Evolutionary conservation across 2,797 vertebrate species (phyloP), one percentile per base, ranked within the genome.

Genomic region (Schizothorax lantsangensis): DNA sequence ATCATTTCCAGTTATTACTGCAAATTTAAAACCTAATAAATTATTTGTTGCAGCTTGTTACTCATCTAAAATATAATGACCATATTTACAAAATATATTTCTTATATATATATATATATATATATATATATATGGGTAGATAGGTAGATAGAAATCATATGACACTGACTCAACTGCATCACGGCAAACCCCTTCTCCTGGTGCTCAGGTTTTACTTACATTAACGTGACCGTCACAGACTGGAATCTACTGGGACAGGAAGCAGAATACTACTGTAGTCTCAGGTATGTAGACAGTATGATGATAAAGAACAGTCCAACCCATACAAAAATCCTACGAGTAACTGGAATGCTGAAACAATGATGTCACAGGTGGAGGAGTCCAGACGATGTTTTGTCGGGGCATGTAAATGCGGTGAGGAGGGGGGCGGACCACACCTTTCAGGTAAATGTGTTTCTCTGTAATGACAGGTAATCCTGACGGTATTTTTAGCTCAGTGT

Each of bases 391-490:
- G 83, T 82, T 83, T 73, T 90, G 89, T 86, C 43, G 23, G 26
- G 71, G 75, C 87, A 45, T 78, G 84, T 69, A 40, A 57, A 30
- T 86, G 84, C 30, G n/a, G 52, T 52, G 47, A 77, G 71, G 38
- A 79, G 69, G 54, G 45, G 38, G 62, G 77, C 6, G 2, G 66
- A 84, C 79, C 84, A 68, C 89, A 87, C 88, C 84, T 87, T 78
- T 86, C 73, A 38, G 77, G 68, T 84, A 89, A 82, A 68, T 81
- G 79, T 84, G 85, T 86, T 84, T 71, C 78, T 71, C 74, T 83
- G 83, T 86, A 87, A 89, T 90, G 86, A 84, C 87, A 68, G 84
- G 85, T 90, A 85, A 85, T 88, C 87, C 83, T 40, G 43, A 33
- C 17, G 71, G 68, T 91, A 89, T 90, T 89, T 91, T 90, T 89